Base-by-base conservation (phyloP, 2,888 invertebrate species). In the Lithophane semibrunnea region DNA sequence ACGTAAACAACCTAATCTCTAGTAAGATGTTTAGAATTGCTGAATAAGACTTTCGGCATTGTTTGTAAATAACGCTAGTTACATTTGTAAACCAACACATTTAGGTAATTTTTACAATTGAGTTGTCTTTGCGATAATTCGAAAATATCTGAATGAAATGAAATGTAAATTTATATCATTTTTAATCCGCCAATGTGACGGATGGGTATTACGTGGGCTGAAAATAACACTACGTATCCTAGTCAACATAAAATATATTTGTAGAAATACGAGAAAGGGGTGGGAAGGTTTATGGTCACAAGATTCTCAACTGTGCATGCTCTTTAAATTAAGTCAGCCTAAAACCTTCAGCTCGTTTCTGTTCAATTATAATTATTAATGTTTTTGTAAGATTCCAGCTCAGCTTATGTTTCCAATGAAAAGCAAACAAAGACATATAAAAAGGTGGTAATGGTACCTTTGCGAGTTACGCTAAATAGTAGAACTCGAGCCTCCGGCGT, bases 401-500 rank as follows among this genome's bases (percentile, higher is more conserved):
- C 76, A 75, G 68, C 69, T 76, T 75, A 74, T 73, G 67, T 82
- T 83, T 85, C 76, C 81, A 80, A 84, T 83, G 82, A 87, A 86
- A 83, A 78, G 71, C 82, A 92, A 93, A 95, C 95, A 94, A 95
- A 93, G 95, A 92, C 90, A 86, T 93, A 93, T 93, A 93, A 92
- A 91, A 92, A 91, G 80, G 86, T 85, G 88, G 89, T 90, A 89
- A 91, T 88, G 85, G 87, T 80, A 83, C 88, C 88, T 89, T 88
- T 82, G 89, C 88, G 90, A 90, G 87, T 91, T 91, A 87, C 83
- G 92, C 91, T 91, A 93, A 94, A 92, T 92, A 92, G 92, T 92
- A 89, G 94, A 95, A 95, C 92, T 91, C 90, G 95, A 96, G 91
- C 91, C 94, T 89, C 88, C 88, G 88, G 89, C 91, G 94, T 94